These are phyloP conservation scores for Pelobates fuscus DNA, from an alignment of 2,113 vertebrate species.

Conservation along the genomic window DNA sequence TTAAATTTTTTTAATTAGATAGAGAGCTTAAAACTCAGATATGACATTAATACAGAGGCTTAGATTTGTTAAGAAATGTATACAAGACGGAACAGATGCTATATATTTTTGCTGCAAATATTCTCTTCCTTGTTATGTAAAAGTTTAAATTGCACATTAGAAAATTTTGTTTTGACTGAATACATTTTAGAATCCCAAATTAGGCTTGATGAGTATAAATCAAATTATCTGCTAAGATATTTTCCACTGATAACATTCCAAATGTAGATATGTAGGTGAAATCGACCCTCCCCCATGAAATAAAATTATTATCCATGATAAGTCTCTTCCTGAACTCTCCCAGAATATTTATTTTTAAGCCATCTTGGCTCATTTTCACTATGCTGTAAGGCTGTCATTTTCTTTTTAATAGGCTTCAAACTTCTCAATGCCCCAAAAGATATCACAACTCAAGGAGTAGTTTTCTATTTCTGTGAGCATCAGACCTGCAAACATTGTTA, in stretches of 20 bases:
- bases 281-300: not conserved
- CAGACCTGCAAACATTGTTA: not conserved
- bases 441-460: constrained; percentile 21
- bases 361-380: constrained; percentile 2
- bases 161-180: not conserved
- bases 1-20: constrained; percentile 34
- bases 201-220: not conserved
- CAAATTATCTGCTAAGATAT: not conserved
- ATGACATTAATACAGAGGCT: constrained; percentile 17
- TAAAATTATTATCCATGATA: not conserved
- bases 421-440: constrained; percentile 12
- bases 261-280: not conserved
- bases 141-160: not conserved
- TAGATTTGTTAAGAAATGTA: constrained; percentile 1
- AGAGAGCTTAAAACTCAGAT: constrained; percentile 3
- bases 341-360: constrained; percentile 10
- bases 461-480: constrained; percentile 11
- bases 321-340: not conserved
- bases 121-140: constrained; percentile 1
- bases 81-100: constrained; percentile 25
- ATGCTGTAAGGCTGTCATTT: constrained; percentile 10
- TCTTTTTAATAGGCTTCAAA: constrained; percentile 35
- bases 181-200: not conserved
- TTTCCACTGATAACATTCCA: not conserved
- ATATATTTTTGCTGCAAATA: not conserved